Percentiles rank a stretch among this genome's conserved stretches.
Evolutionary conservation across 2,113 vertebrate species (phyloP).

Genomic region (Pao palembangensis): DNA sequence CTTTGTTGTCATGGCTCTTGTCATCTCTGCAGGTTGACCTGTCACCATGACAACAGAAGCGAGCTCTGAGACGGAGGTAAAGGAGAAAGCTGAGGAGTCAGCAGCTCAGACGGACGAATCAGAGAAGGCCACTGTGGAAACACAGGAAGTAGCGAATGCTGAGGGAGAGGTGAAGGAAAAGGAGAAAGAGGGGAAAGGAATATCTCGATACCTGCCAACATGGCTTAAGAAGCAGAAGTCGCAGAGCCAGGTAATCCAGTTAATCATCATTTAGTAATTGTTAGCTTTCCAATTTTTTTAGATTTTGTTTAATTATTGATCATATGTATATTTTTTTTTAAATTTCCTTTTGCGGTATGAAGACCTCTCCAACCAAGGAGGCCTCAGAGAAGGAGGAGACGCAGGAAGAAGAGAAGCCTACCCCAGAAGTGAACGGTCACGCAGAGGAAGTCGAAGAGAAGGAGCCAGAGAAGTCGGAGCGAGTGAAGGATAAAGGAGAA

Average conservation of each 20-base stretch:
- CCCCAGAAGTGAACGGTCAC: constrained; percentile 66
- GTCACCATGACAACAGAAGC: constrained; percentile 91
- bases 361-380: constrained; percentile 67
- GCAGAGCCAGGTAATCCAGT: constrained; percentile 72
- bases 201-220: constrained; percentile 90
- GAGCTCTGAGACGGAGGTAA: constrained; percentile 84
- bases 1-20: not conserved
- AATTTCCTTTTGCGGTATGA: not conserved
- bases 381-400: constrained; percentile 48
- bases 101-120: constrained; percentile 44
- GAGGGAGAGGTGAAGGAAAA: constrained; percentile 68
- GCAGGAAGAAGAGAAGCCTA: constrained; percentile 62
- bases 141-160: constrained; percentile 69
- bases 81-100: constrained; percentile 79
- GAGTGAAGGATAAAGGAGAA: constrained; percentile 65
- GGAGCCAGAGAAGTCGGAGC: constrained; percentile 66
- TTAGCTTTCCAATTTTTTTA: not conserved
- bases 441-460: constrained; percentile 67
- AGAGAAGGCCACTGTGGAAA: constrained; percentile 57
- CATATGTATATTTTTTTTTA: not conserved
- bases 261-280: not conserved
- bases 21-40: constrained; percentile 68
- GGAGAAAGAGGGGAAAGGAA: constrained; percentile 81
- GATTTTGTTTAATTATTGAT: not conserved
- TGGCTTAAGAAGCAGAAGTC: constrained; percentile 98